Percentiles rank a stretch among this genome's conserved stretches.
Evolutionary conservation across 2,888 invertebrate species (phyloP).

Genomic region (Hanleya hanleyi): DNA sequence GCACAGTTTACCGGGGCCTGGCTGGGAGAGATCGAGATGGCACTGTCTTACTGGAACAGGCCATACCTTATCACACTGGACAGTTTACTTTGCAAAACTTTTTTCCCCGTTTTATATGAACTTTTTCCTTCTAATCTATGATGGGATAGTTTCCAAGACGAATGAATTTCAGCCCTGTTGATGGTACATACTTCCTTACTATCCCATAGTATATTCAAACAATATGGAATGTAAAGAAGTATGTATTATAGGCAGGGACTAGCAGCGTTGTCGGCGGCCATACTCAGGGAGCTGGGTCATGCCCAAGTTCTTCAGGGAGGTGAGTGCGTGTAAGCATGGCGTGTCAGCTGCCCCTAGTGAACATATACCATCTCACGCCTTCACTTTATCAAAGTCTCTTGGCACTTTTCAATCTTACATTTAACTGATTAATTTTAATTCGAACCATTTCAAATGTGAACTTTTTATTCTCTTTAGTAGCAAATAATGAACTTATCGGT

Average conservation of each 20-base stretch:
- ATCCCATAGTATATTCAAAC: conserved; percentile 86
- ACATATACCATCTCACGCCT: neutral
- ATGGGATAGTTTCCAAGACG: neutral
- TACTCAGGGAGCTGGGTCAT: neutral
- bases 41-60: no score
- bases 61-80: no score
- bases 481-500: no score
- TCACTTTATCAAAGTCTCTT: no score
- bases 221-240: conserved; percentile 99
- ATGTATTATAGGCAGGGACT: conserved; percentile 68
- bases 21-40: neutral
- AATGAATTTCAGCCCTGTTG: conserved; percentile 73
- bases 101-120: neutral
- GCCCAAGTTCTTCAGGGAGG: neutral
- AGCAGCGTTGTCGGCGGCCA: neutral
- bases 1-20: conserved; percentile 29
- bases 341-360: neutral
- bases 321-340: conserved; percentile 4
- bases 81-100: no score
- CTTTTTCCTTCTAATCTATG: neutral
- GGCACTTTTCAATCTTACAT: no score
- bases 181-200: conserved; percentile 96
- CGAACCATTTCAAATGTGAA: no score
- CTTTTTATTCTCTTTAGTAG: no score
- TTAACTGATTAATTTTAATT: no score